Percentiles rank a stretch among this genome's conserved stretches.
Evolutionary conservation across 2,797 vertebrate species (phyloP).

Genomic region (Sebastes vulpes): DNA sequence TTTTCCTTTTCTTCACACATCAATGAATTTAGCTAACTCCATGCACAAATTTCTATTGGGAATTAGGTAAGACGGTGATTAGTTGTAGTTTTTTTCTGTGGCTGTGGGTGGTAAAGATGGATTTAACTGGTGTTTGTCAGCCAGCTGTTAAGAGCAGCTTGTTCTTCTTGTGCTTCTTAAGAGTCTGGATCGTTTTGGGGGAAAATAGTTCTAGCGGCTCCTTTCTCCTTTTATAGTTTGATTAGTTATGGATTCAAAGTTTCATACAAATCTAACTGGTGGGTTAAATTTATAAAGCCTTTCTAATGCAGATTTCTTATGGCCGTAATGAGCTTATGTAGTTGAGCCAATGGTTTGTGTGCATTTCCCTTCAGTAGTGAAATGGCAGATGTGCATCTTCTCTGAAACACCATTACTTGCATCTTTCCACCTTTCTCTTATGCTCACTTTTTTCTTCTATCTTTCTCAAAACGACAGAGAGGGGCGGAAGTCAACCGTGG

Average conservation of each 20-base stretch:
- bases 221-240: neutral
- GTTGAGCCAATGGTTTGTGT: neutral
- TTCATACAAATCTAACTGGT: neutral
- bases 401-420: neutral
- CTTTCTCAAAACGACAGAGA: neutral
- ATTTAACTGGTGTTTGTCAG: slow-evolving; percentile 29
- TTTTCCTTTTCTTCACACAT: neutral
- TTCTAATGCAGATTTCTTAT: neutral
- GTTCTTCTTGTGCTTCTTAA: neutral
- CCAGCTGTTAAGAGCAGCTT: slow-evolving; percentile 17
- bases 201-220: neutral
- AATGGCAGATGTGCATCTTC: neutral
- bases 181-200: neutral
- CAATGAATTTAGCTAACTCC: neutral
- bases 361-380: neutral
- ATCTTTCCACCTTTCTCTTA: neutral
- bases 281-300: neutral
- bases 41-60: neutral
- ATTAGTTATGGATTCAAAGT: no score
- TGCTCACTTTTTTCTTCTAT: neutral
- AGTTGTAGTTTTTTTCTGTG: neutral
- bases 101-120: slow-evolving; percentile 18
- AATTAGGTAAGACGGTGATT: neutral
- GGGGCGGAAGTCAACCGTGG: neutral
- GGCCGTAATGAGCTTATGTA: neutral